A percentile compares a stretch with the other conserved stretches of the same genome.
Evolutionary conservation across 2,797 vertebrate species (phyloP).

Genomic region (Paedocypris micromegethes): DNA sequence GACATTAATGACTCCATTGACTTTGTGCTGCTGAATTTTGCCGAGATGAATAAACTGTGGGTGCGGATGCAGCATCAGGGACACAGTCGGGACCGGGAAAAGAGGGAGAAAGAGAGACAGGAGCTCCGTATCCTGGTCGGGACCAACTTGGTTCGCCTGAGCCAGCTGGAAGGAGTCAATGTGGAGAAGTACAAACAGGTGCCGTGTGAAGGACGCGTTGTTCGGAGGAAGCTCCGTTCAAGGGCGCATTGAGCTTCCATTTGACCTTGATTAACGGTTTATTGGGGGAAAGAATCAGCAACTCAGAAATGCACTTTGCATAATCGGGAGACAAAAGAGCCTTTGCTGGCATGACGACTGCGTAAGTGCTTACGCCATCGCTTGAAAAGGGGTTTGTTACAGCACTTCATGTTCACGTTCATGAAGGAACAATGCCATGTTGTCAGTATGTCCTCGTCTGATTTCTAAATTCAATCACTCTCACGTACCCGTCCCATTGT

Average conservation of each 20-base stretch:
- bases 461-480: conserved; percentile 20
- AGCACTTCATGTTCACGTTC: not conserved
- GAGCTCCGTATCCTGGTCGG: conserved; percentile 96
- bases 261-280: conserved; percentile 19
- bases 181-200: conserved; percentile 98
- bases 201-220: not conserved
- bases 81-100: conserved; percentile 93
- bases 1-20: conserved; percentile 96
- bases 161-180: conserved; percentile 94
- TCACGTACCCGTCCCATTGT: conserved; percentile 1
- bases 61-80: conserved; percentile 99
- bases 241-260: not conserved
- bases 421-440: conserved; percentile 22
- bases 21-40: conserved; percentile 96
- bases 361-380: not conserved
- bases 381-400: conserved; percentile 19
- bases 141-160: conserved; percentile 94
- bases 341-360: conserved; percentile 14
- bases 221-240: not conserved
- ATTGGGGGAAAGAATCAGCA: conserved; percentile 4
- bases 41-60: conserved; percentile 99
- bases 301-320: conserved; percentile 20
- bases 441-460: conserved; percentile 17
- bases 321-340: conserved; percentile 18
- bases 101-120: conserved; percentile 91